Evolutionary conservation across 2,113 vertebrate genomes (phyloP).

Genomic region (Seriola quinqueradiata): DNA sequence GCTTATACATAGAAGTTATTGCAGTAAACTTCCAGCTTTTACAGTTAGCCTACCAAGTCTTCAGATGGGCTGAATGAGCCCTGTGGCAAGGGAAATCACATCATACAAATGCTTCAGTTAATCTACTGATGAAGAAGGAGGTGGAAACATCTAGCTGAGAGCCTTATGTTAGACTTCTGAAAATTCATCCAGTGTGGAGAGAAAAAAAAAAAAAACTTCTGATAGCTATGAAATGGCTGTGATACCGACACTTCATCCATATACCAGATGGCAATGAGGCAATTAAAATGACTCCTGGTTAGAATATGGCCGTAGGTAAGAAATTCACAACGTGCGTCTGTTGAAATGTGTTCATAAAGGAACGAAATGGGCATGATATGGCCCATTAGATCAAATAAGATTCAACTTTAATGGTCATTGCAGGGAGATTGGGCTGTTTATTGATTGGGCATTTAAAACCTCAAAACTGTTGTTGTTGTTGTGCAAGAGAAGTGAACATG

Average conservation of each 20-base stretch:
- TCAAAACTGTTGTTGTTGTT: constrained; percentile 26
- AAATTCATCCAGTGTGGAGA: neutral
- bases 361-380: constrained; percentile 30
- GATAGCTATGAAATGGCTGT: constrained; percentile 7
- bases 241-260: constrained; percentile 32
- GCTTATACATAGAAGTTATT: neutral
- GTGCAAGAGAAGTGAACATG: neutral
- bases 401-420: constrained; percentile 46
- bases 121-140: neutral
- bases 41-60: neutral
- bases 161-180: constrained; percentile 40
- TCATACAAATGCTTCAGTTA: neutral
- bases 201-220: neutral
- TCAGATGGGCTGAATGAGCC: neutral
- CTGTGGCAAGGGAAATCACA: neutral
- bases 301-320: constrained; percentile 46
- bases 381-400: constrained; percentile 60
- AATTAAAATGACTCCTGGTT: constrained; percentile 52
- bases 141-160: neutral
- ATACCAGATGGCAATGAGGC: constrained; percentile 61
- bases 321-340: constrained; percentile 37
- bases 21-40: neutral
- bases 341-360: constrained; percentile 52
- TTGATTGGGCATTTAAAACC: neutral
- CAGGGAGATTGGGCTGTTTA: constrained; percentile 26